Base-by-base conservation (phyloP, 23 tunicate genomes). In the Halocynthia aurantium region DNA sequence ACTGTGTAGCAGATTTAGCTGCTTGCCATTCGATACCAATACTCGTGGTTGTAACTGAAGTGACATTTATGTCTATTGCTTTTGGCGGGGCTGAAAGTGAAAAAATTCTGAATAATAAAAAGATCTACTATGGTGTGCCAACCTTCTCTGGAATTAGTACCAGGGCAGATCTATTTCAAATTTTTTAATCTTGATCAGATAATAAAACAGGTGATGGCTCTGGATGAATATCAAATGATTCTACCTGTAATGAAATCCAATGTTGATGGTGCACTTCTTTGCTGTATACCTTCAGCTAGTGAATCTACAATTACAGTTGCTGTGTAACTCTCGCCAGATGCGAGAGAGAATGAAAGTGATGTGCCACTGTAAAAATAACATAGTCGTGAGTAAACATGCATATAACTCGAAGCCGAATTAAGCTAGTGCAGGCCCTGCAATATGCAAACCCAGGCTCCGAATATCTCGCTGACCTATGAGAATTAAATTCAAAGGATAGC, bases 21-120 rank as follows among this genome's bases (percentile, higher is more conserved):
- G 56, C 62, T 54, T 53, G 10, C 78, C 78, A 74, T 74, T 52
- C 21, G 8, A 74, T 13, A 19, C 13, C 20, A 5, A 74, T 51
- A 54, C 62, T 10, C 5, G 56, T 74, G 20, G 78, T 74, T 8
- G 78, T 74, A 1, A 74, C 31, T 8, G 60, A 50, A 10, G 22
- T 2, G n/a, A 53, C 21, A 53, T 0, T 18, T 4, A 54, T 54
- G 2, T 52, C 56, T 0, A 8, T 54, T 52, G 78, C 64, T 11
- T 9, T 54, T n/a, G 78, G 64, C 20, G 78, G 78, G 20, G 78
- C 78, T 74, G 62, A 7, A 60, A 60, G 13, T 57, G 62, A 18
- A 60, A 60, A 60, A 60, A 60, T 18, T 31, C 44, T 31, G 44
- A 31, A 31, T 31, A 31, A 31, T 31, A 31, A 31, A 31, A 31